Evolutionary conservation across 1,140 invertebrate species (phyloP).

Genomic region (Apis laboriosa): DNA sequence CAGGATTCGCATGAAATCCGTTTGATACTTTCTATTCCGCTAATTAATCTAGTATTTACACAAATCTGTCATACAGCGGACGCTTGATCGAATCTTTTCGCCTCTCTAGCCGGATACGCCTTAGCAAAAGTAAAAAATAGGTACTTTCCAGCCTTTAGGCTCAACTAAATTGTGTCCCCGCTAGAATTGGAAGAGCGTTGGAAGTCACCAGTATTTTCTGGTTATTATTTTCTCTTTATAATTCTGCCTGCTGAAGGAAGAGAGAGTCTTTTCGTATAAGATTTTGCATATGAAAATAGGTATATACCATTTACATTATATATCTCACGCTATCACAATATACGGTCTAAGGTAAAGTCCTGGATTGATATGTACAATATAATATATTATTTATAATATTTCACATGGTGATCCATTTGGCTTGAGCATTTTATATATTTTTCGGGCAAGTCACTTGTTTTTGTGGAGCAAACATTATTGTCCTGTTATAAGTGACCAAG

Average conservation of each 20-base stretch:
- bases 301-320: slow-evolving; percentile 67
- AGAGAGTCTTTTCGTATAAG: slow-evolving; percentile 50
- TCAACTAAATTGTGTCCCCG: slow-evolving; percentile 21
- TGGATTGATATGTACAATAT: slow-evolving; percentile 69
- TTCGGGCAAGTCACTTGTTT: neutral
- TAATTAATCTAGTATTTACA: slow-evolving; percentile 67
- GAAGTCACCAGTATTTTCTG: slow-evolving; percentile 9
- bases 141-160: slow-evolving; percentile 35
- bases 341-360: slow-evolving; percentile 56
- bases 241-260: slow-evolving; percentile 28
- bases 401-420: neutral
- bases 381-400: slow-evolving; percentile 51
- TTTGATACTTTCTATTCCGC: slow-evolving; percentile 22
- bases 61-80: slow-evolving; percentile 39
- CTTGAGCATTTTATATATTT: neutral
- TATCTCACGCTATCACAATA: slow-evolving; percentile 56
- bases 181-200: slow-evolving; percentile 43
- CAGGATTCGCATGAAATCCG: slow-evolving; percentile 20
- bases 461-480: neutral
- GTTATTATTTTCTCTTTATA: neutral
- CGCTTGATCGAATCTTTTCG: slow-evolving; percentile 2
- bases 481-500: neutral
- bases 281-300: slow-evolving; percentile 69
- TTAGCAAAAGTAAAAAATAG: slow-evolving; percentile 46
- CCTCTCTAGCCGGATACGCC: slow-evolving; percentile 16